These are phyloP conservation scores for Megatriorchis doriae DNA, from an alignment of 2,113 vertebrate genomes.

Conservation along the genomic window DNA sequence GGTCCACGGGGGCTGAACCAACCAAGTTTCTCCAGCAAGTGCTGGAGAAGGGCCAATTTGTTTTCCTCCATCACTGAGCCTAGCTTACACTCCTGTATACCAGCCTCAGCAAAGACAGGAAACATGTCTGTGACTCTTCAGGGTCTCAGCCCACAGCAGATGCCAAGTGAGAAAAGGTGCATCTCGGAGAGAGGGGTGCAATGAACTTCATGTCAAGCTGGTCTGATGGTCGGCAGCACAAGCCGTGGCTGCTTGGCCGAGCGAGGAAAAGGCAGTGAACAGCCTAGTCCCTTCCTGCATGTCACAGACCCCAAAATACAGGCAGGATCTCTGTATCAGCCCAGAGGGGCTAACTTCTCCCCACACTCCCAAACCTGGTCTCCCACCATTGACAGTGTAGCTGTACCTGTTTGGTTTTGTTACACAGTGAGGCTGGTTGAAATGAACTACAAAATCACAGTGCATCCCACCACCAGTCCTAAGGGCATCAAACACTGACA, in stretches of 20 bases:
- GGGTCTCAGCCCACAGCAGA: neutral
- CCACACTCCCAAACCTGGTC: neutral
- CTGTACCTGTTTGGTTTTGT: neutral
- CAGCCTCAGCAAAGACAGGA: neutral
- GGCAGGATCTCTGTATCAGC: neutral
- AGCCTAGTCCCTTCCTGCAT: neutral
- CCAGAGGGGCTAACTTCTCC: neutral
- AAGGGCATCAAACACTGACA: neutral
- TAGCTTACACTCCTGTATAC: neutral
- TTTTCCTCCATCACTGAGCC: neutral
- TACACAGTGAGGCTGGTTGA: neutral
- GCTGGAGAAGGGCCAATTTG: neutral
- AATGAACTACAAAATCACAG: neutral
- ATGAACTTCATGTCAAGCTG: neutral
- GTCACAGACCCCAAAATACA: neutral
- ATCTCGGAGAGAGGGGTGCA: neutral
- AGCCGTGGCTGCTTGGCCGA: rapidly evolving
- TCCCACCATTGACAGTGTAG: neutral
- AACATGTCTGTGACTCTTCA: neutral
- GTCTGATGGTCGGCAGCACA: neutral
- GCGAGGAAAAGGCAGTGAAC: neutral
- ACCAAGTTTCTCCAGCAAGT: neutral
- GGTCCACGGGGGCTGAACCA: neutral
- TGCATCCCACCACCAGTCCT: neutral
- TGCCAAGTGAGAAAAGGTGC: neutral